Evolutionary conservation across 92 coral and sea anemone genomes (phyloP).

Genomic region (Pocillopora meandrina): DNA sequence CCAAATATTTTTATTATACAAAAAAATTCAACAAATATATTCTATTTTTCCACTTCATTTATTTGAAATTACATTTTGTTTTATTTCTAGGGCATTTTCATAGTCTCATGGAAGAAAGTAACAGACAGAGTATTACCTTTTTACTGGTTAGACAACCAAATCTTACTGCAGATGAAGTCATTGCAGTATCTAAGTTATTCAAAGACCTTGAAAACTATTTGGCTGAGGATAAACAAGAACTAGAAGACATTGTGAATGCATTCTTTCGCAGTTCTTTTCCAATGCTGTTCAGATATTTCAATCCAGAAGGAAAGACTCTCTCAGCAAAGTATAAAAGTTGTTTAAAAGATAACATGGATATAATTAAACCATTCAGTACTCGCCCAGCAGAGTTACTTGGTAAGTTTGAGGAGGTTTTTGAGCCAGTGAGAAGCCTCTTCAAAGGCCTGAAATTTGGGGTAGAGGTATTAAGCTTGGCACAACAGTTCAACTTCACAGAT

Average conservation of each 20-base stretch:
- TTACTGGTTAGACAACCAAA: conserved; percentile 44
- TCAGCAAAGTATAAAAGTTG: conserved; percentile 68
- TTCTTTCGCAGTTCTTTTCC: conserved; percentile 82
- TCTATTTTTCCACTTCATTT: no score
- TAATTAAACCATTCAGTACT: conserved; percentile 69
- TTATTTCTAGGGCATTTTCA: conserved; percentile 66
- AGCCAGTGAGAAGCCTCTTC: conserved; percentile 77
- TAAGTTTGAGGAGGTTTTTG: conserved; percentile 44
- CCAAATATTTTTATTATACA: no score
- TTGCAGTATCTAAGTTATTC: conserved; percentile 60
- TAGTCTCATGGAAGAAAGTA: conserved; percentile 52
- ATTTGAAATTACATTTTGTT: background rate
- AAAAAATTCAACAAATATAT: no score
- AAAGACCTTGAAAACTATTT: conserved; percentile 60
- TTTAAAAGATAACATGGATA: conserved; percentile 70
- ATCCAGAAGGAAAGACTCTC: conserved; percentile 49
- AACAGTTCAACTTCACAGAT: conserved; percentile 67
- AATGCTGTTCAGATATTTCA: conserved; percentile 58
- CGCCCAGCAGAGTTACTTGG: conserved; percentile 66
- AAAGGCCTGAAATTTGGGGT: conserved; percentile 65
- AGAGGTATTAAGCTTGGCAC: conserved; percentile 55
- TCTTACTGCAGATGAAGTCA: conserved; percentile 59
- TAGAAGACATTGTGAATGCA: conserved; percentile 59
- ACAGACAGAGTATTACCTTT: conserved; percentile 36
- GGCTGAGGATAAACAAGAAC: conserved; percentile 52